Evolutionary conservation across 1,140 invertebrate species (phyloP).

Genomic region (Conus betulinus): DNA sequence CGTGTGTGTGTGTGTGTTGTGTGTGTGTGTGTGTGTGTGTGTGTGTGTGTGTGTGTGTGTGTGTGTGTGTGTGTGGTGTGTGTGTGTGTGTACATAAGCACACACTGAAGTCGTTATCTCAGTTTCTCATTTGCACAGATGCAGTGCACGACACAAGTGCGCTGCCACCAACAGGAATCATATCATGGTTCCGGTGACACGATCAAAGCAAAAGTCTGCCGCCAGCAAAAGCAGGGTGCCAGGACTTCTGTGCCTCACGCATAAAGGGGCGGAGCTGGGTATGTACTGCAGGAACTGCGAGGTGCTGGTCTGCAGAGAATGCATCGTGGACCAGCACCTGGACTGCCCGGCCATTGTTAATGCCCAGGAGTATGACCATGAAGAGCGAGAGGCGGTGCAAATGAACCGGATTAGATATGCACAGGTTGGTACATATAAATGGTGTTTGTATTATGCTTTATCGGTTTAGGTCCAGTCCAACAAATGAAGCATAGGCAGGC

Average conservation of each 20-base stretch:
- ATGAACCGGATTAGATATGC: neutral
- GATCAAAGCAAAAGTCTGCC: neutral
- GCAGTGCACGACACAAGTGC: constrained; percentile 17
- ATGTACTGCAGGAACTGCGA: constrained; percentile 35
- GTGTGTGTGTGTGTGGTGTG: no score
- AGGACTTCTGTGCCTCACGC: neutral
- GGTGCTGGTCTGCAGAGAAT: neutral
- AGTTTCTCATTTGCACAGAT: neutral
- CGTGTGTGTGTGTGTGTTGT: no score
- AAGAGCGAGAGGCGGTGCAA: constrained; percentile 8
- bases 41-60: no score
- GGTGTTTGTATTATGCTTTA: neutral
- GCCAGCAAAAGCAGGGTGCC: neutral
- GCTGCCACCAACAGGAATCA: neutral
- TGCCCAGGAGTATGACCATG: neutral
- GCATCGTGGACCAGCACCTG: neutral
- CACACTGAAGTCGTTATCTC: no score
- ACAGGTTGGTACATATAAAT: neutral
- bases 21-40: no score
- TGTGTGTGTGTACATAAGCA: no score
- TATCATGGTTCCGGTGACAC: constrained; percentile 17
- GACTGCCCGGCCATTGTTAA: neutral
- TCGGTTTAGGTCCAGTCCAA: no score
- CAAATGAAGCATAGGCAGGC: no score
- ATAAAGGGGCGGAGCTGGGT: neutral